A percentile compares a stretch with the other conserved stretches of the same genome.
Evolutionary conservation across 2,113 vertebrate genomes (phyloP).

Genomic region (Hemiprocne comata): DNA sequence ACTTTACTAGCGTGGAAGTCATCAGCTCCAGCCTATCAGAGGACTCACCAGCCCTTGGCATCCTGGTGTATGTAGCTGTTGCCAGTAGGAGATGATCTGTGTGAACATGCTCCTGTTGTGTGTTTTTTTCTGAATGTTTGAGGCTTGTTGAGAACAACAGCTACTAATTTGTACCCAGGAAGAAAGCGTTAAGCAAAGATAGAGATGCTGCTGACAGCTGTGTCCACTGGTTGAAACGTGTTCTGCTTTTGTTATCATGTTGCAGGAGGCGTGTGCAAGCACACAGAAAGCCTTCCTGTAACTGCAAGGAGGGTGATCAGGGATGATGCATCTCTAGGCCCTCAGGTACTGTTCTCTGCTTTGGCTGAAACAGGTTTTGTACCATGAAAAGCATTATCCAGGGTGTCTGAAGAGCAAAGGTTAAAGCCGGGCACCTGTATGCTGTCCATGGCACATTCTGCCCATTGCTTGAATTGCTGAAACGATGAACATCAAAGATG

Average conservation of each 20-base stretch:
- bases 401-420: neutral
- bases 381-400: fast-evolving
- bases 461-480: neutral
- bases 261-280: neutral
- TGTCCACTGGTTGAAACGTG: neutral
- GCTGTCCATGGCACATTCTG: neutral
- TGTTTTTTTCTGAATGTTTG: neutral
- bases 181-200: neutral
- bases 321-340: neutral
- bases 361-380: neutral
- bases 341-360: neutral
- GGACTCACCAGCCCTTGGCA: neutral
- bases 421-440: neutral
- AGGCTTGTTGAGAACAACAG: neutral
- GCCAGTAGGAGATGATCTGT: neutral
- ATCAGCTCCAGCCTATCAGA: neutral
- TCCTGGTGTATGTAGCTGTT: neutral
- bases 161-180: neutral
- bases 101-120: neutral
- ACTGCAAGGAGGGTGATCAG: fast-evolving
- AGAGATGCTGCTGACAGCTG: neutral
- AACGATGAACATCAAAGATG: neutral
- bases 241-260: neutral
- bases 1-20: neutral
- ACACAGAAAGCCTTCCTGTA: neutral